These are phyloP conservation scores for Paramisgurnus dabryanus DNA, from an alignment of 2,113 vertebrate species.

Conservation along the genomic window DNA sequence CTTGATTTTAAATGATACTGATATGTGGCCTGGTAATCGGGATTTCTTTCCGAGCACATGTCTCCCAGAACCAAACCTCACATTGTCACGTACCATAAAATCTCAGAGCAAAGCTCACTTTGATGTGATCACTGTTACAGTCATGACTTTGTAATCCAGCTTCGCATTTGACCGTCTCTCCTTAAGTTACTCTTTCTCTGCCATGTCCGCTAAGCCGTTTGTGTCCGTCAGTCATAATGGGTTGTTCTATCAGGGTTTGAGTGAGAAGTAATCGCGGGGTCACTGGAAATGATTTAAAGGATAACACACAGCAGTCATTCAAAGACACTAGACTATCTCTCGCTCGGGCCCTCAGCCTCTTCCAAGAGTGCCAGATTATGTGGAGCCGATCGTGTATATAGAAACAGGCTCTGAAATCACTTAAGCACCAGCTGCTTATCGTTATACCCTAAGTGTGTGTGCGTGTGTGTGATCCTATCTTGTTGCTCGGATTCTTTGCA, in stretches of 20 bases:
- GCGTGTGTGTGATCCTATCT: conserved; percentile 73
- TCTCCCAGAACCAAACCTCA: conserved; percentile 70
- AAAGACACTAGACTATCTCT: background rate
- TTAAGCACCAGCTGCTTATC: conserved; percentile 73
- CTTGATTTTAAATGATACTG: conserved; percentile 67
- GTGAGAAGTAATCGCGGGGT: conserved; percentile 56
- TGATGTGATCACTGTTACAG: conserved; percentile 68
- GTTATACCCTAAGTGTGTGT: conserved; percentile 69
- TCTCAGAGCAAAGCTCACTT: conserved; percentile 65
- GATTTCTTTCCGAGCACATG: conserved; percentile 58
- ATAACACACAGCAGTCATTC: conserved; percentile 18
- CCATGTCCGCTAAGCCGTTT: conserved; percentile 59
- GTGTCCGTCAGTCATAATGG: conserved; percentile 53
- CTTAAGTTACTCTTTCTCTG: conserved; percentile 60
- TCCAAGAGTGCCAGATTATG: conserved; percentile 55
- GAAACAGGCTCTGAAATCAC: conserved; percentile 69
- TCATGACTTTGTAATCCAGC: conserved; percentile 69
- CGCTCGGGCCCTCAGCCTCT: conserved; percentile 30
- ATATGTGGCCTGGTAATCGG: conserved; percentile 68
- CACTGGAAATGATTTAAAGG: conserved; percentile 54
- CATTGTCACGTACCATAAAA: conserved; percentile 73
- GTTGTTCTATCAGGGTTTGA: conserved; percentile 55
- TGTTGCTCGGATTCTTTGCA: conserved; percentile 63
- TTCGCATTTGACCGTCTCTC: conserved; percentile 65
- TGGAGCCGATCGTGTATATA: conserved; percentile 65